Base-by-base conservation (phyloP, 2,797 vertebrate genomes). In the Gambusia yucatana region DNA sequence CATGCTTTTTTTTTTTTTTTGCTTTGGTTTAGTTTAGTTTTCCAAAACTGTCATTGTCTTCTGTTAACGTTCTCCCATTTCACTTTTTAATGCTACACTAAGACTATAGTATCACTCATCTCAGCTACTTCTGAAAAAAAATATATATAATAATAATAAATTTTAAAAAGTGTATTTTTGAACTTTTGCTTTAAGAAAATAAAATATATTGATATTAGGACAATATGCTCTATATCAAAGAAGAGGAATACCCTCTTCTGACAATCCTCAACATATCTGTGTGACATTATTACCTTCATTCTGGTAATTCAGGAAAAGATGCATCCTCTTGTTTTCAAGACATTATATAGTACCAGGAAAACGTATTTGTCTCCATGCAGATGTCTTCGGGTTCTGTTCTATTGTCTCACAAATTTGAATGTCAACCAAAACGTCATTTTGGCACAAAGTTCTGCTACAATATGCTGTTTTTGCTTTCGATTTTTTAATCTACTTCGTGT, bases 31-130 rank as follows among this genome's bases (percentile, higher is more conserved):
- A 28, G 6, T 77, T 52, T 52, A 28, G 6, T 77, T 52, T 52
- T 44, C 3, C 13, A 20, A 50, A 77, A 48, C 25, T 44, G 39
- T 43, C 50, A 57, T 44, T 25, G 20, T 74, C 5, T 36, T 10
- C 25, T 48, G 25, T 67, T 65, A 52, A 17, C 3, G 3, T 70
- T 43, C 47, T 41, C 50, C 2, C 6, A 17, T 20, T 16, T 48
- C 33, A 52, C 17, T 25, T 20, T 52, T 48, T 30, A 50, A 73
- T 16, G 22, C 14, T 75, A 57, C 39, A 65, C 75, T 78, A 85
- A 48, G 75, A 74, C 25, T 28, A 22, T 39, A 75, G 48, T 73
- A 28, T 80, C 52, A 47, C 47, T 78, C 22, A 11, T 80, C 50
- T 77, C 22, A 6, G 39, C 65, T 43, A 69, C 17, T 41, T 69